Evolutionary conservation across 2,113 vertebrate species (phyloP).

Genomic region (Pomatostomus ruficeps): DNA sequence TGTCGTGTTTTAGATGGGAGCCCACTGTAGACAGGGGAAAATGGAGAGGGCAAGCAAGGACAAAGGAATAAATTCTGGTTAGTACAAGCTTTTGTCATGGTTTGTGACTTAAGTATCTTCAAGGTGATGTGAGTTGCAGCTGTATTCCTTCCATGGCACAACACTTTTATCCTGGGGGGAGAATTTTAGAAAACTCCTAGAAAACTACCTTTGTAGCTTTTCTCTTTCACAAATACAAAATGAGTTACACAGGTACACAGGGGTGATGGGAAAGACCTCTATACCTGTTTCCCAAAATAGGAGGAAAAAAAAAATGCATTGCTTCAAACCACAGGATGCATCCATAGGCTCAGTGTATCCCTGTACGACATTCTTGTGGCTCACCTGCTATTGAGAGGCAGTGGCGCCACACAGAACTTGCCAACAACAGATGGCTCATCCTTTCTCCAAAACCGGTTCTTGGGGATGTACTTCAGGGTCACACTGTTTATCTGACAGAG

Average conservation of each 20-base stretch:
- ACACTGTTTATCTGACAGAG: conserved; percentile 58
- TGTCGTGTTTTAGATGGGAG: not conserved
- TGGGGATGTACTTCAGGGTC: conserved; percentile 49
- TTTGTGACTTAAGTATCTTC: not conserved
- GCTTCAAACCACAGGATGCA: not conserved
- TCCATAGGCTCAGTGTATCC: not conserved
- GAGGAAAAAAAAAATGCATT: not conserved
- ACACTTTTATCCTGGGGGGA: not conserved
- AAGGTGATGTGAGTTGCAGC: not conserved
- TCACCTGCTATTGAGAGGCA: conserved; percentile 70
- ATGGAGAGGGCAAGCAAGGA: not conserved
- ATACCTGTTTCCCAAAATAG: not conserved
- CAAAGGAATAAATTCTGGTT: not conserved
- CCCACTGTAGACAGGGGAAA: not conserved
- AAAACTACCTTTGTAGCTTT: not conserved
- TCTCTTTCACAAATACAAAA: not conserved
- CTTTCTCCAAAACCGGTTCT: conserved; percentile 41
- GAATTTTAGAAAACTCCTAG: not conserved
- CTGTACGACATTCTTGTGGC: not conserved
- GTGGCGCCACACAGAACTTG: conserved; percentile 55
- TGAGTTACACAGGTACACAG: not conserved
- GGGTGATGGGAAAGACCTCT: not conserved
- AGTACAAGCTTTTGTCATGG: not conserved
- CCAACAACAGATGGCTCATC: conserved; percentile 17
- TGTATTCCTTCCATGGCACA: not conserved